A percentile compares a stretch with the other conserved stretches of the same genome.
Evolutionary conservation across 2,797 vertebrate genomes (phyloP).

Genomic region (Pterois miles): DNA sequence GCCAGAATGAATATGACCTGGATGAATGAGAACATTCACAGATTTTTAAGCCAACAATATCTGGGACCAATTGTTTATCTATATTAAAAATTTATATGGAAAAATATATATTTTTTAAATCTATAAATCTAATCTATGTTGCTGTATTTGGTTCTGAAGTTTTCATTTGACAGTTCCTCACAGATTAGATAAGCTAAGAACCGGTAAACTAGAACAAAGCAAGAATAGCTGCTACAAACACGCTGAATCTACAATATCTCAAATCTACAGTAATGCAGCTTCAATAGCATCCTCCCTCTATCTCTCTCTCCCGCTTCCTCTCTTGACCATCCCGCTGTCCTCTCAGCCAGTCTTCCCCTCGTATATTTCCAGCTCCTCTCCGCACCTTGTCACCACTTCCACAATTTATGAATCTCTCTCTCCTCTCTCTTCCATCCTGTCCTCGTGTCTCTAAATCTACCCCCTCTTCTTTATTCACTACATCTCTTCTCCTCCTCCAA

Average conservation of each 20-base stretch:
- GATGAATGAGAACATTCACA: too few relatives aligned
- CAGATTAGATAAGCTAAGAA: background rate
- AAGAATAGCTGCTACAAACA: slow-evolving; percentile 39
- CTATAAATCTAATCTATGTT: too few relatives aligned
- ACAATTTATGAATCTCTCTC: slow-evolving; percentile 60
- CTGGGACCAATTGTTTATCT: too few relatives aligned
- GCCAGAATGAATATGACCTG: too few relatives aligned
- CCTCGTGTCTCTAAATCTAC: slow-evolving; percentile 62
- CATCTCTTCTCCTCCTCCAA: slow-evolving; percentile 4
- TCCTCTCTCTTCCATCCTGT: slow-evolving; percentile 27
- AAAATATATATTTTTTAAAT: too few relatives aligned
- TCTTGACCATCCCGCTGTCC: slow-evolving; percentile 37
- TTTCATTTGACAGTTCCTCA: slow-evolving; percentile 14
- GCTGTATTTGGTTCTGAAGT: slow-evolving; percentile 9
- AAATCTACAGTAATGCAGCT: slow-evolving; percentile 31
- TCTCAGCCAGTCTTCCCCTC: slow-evolving; percentile 38
- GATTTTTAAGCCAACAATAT: too few relatives aligned
- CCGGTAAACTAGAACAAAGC: slow-evolving; percentile 10
- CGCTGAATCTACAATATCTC: slow-evolving; percentile 47
- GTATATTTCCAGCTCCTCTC: slow-evolving; percentile 62
- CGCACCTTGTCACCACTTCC: slow-evolving; percentile 44
- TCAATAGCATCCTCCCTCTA: slow-evolving; percentile 11
- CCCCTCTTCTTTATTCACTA: slow-evolving; percentile 42
- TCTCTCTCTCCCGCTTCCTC: background rate
- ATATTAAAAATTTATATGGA: too few relatives aligned